Evolutionary conservation across 2,888 invertebrate species (phyloP).

Genomic region (Drosophila phalerata): DNA sequence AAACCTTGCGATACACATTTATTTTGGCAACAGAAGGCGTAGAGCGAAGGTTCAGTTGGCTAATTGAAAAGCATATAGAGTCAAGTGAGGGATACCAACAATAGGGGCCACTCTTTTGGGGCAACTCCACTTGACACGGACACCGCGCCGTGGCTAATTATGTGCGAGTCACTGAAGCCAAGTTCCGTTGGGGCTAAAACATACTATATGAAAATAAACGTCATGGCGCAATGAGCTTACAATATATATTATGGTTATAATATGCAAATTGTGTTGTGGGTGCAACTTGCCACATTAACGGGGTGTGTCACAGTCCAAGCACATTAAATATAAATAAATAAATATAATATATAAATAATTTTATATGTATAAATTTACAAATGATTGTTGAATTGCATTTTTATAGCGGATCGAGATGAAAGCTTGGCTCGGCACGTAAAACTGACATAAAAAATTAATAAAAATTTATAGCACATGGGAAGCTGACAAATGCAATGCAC

Average conservation of each 20-base stretch:
- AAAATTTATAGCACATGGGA: constrained; percentile 51
- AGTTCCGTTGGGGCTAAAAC: constrained; percentile 53
- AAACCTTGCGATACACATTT: constrained; percentile 35
- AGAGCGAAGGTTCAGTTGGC: constrained; percentile 51
- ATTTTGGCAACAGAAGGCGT: constrained; percentile 27
- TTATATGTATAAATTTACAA: constrained; percentile 6
- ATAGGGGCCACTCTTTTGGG: constrained; percentile 27
- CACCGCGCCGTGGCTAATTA: constrained; percentile 58
- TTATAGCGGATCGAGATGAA: constrained; percentile 46
- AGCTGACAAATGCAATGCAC: constrained; percentile 52
- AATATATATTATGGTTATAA: constrained; percentile 43
- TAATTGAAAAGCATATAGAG: constrained; percentile 48
- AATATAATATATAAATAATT: constrained; percentile 4
- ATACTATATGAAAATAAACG: constrained; percentile 48
- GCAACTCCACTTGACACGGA: constrained; percentile 40
- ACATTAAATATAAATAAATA: constrained; percentile 27
- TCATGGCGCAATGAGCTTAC: constrained; percentile 60
- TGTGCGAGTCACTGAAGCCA: constrained; percentile 64
- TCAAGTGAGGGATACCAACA: constrained; percentile 28
- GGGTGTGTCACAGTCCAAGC: constrained; percentile 43
- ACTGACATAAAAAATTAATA: constrained; percentile 60
- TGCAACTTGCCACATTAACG: constrained; percentile 21
- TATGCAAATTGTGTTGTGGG: constrained; percentile 55
- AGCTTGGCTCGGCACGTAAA: constrained; percentile 47
- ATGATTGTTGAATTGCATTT: not conserved